Conservation (phyloP, 1,140 invertebrate genomes). For the Hylaeus volcanicus region DNA sequence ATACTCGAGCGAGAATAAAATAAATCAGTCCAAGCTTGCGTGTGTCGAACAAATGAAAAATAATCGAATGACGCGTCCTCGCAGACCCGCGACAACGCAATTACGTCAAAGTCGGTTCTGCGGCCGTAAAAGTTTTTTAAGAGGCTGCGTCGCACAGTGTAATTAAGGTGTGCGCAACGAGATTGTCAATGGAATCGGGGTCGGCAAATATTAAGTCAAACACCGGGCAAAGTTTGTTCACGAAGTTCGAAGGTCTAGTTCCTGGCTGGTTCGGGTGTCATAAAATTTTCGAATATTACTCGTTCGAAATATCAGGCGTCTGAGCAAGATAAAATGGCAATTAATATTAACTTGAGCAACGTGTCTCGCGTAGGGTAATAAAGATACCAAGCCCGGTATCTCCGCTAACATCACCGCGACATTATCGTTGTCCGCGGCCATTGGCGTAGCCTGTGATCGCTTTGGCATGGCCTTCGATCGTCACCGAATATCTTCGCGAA, state of each 20-base stretch:
- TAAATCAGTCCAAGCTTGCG: too few species aligned
- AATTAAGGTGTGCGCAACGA: constrained; percentile 8
- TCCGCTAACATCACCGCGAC: constrained; percentile 67
- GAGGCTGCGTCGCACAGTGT: constrained; percentile 7
- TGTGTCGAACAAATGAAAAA: too few species aligned
- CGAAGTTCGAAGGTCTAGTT: constrained; percentile 42
- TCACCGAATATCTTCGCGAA: background rate
- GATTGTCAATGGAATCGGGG: constrained; percentile 18
- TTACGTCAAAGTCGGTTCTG: background rate
- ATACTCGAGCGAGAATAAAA: too few species aligned
- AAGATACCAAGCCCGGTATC: constrained; percentile 73
- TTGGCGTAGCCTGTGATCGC: constrained; percentile 56
- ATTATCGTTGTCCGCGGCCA: constrained; percentile 65
- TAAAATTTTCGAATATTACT: constrained; percentile 71
- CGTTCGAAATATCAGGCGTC: constrained; percentile 71
- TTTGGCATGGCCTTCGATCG: constrained; percentile 23
- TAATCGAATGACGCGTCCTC: too few species aligned
- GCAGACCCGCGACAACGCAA: background rate
- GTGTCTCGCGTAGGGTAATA: constrained; percentile 73
- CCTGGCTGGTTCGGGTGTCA: constrained; percentile 41
- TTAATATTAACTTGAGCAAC: constrained; percentile 74
- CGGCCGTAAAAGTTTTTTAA: constrained; percentile 18
- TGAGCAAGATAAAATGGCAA: constrained; percentile 77
- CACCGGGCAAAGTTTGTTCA: constrained; percentile 17
- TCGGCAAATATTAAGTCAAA: constrained; percentile 30